A percentile compares a stretch with the other conserved stretches of the same genome.
Conservation (phyloP, 2,888 invertebrate genomes). For the Rhabditophanes sp. region DNA sequence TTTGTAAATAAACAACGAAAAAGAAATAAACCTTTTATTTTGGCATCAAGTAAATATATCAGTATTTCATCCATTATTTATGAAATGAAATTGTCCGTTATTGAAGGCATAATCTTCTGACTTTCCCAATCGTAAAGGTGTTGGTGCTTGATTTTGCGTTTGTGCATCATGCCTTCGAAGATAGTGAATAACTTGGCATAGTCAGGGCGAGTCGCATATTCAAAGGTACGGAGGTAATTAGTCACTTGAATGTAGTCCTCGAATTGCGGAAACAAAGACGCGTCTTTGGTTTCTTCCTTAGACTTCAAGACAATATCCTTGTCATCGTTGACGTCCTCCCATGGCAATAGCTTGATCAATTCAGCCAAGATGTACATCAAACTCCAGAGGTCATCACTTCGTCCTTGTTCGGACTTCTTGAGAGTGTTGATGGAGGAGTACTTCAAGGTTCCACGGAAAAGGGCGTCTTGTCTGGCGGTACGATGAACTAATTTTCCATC, state of each 20-base stretch:
- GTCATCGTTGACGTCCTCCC: constrained; percentile 9
- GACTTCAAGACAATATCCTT: constrained; percentile 20
- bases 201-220: constrained; percentile 22
- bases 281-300: constrained; percentile 17
- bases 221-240: constrained; percentile 13
- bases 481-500: constrained; percentile 10
- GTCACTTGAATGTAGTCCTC: constrained; percentile 21
- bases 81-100: too few relatives aligned
- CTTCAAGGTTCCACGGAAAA: constrained; percentile 18
- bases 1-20: too few relatives aligned
- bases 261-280: constrained; percentile 18
- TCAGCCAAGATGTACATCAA: constrained; percentile 21
- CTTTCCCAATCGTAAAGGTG: too few relatives aligned
- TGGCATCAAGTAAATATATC: too few relatives aligned
- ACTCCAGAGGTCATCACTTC: constrained; percentile 21
- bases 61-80: too few relatives aligned
- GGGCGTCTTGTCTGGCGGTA: constrained; percentile 10
- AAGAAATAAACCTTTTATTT: too few relatives aligned
- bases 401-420: constrained; percentile 17
- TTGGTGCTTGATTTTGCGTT: too few relatives aligned
- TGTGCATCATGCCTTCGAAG: too few relatives aligned
- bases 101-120: too few relatives aligned
- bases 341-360: constrained; percentile 14
- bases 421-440: constrained; percentile 21
- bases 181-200: too few relatives aligned